Evolutionary conservation across 2,888 invertebrate genomes (phyloP), one percentile per base, ranked within the genome.

Genomic region (Holacanthella duospinosa): DNA sequence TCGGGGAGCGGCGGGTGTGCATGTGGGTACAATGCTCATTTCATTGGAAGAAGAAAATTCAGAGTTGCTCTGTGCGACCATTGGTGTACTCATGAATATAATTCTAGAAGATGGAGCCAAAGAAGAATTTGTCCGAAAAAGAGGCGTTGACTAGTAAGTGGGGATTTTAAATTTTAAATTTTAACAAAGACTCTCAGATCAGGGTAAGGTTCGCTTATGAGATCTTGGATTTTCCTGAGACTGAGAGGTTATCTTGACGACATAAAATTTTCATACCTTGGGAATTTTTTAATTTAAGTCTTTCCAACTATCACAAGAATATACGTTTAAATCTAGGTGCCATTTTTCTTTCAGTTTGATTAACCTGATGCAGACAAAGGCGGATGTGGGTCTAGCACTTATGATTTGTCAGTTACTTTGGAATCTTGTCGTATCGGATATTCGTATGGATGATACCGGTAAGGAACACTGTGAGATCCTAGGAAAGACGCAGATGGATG

Each of bases 21-120:
- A 70, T 61, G 64, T 70, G 48, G 68, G 67, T 16, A 64, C 65
- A 53, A 61, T 70, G 12, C 43, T 70, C 29, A 44, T 55, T 2
- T 68, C 66, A 3, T 60, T 71, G 54, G 66, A 68, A 25, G 68
- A 66, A 55, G 71, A 66, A 55, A 44, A 67, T 27, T 63, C 64
- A 27, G 72, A 72, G 57, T 55, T 68, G 0, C 48, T 71, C 3
- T 70, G 68, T 58, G 70, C 72, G 21, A 71, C 71, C 9, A 64
- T 71, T 24, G 72, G 72, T 2, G 69, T 72, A 16, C 62, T 72
- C 12, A 71, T 72, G 57, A 72, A 72, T 43, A 68, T 72, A 4
- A 71, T 72, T 44, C 66, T 71, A 25, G 68, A 71, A 9, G 67
- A 67, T 9, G 66, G 60, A 55, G 69, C 68, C 12, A 68, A 66